Evolutionary conservation across 2,113 vertebrate genomes (phyloP), one percentile per base, ranked within the genome.

Genomic region (Hippocampus abdominalis): DNA sequence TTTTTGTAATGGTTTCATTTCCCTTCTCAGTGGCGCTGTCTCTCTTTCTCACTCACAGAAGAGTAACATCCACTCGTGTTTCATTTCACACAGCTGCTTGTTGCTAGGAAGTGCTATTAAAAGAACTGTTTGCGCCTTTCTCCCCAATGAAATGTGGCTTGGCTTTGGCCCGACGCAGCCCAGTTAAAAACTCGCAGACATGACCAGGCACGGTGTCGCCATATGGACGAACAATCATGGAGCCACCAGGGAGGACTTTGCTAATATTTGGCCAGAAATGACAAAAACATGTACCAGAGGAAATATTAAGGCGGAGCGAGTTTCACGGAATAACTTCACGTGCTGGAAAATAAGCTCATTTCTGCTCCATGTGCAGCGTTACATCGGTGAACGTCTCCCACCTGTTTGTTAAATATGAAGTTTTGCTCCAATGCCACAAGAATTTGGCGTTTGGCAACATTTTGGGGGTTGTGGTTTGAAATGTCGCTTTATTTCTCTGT

Each of bases 171-270:
- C 59, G 86, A 83, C 87, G 76, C 86, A 72, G 77, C 87, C 82
- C 40, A 56, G 63, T 72, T 86, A 84, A 90, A 90, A 88, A 73
- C 73, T 69, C 80, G 82, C 85, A 88, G 86, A 87, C 86, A 74
- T 81, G 83, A 87, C 79, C 80, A 64, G 53, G 62, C 4, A 66
- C 23, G 59, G 67, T 70, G 39, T 23, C 20, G 21, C 71, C 76
- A 56, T 59, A 65, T 65, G 49, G 70, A 74, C 42, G 11, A 40
- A 76, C 81, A 57, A 78, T 79, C 64, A 70, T 13, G 21, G 69
- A 68, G 70, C 18, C 64, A 72, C 36, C 27, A 66, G 70, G 44
- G 64, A 21, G 70, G 4, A 42, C 42, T 8, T 54, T 8, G 7
- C 21, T 3, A 54, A 51, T 44, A 29, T 0, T 49, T 29, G 73